Conservation (phyloP, 2,113 vertebrate species). For the Peromyscus californicus region DNA sequence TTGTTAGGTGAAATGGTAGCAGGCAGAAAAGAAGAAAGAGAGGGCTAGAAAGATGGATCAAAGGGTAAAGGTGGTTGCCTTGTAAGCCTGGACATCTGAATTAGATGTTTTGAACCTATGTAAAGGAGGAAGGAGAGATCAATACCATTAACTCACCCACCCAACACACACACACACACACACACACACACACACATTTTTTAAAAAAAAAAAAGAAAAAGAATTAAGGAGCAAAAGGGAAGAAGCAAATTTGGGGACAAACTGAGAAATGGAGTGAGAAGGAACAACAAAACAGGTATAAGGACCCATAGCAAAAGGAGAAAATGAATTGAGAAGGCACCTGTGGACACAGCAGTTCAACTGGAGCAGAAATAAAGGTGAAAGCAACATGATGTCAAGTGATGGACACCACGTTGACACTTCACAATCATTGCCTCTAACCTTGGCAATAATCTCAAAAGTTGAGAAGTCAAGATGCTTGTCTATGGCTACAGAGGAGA, state of each 20-base stretch:
- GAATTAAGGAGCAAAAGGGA: not conserved
- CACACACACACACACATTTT: too few species aligned
- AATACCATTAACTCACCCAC: not conserved
- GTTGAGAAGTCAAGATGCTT: not conserved
- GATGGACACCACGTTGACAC: not conserved
- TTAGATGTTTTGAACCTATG: not conserved
- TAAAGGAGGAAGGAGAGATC: not conserved
- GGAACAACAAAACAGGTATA: not conserved
- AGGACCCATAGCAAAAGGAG: not conserved
- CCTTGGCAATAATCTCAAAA: not conserved
- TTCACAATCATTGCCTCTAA: not conserved
- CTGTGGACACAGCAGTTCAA: not conserved
- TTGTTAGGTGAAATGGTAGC: not conserved
- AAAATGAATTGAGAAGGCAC: not conserved
- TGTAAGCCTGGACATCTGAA: not conserved
- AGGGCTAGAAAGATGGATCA: not conserved
- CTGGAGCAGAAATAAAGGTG: not conserved
- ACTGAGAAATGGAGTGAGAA: not conserved
- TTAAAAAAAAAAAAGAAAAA: not conserved
- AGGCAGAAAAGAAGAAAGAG: not conserved
- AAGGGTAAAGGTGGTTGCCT: not conserved
- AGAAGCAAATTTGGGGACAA: not conserved
- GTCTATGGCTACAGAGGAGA: accelerated
- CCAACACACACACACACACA: too few species aligned
- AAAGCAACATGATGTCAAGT: not conserved